Percentiles rank a stretch among this genome's conserved stretches.
phyloP scores from a whole-genome alignment of 2,888 invertebrate genomes.

The Cantharis rustica region DNA sequence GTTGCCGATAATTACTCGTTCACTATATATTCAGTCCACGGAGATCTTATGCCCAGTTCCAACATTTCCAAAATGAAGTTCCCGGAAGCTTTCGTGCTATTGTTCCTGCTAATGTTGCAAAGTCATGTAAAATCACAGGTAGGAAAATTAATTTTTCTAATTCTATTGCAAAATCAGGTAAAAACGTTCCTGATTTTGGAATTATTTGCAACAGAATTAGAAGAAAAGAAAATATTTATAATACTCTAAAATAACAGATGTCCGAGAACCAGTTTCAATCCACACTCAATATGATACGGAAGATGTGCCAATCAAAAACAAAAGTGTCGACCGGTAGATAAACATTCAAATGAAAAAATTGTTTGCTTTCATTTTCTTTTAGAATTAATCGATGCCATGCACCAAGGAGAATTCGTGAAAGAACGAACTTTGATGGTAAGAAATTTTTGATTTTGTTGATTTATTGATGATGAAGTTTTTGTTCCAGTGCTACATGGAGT shows the following conservation, averaged over 20 bases:
- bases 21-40: background rate
- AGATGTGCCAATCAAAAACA: background rate
- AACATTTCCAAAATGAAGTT: background rate
- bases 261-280: background rate
- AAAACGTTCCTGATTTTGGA: too few relatives aligned
- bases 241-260: background rate
- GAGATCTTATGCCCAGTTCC: background rate
- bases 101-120: background rate
- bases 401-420: conserved; percentile 36
- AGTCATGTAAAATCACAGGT: background rate
- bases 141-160: background rate
- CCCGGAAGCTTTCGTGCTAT: background rate
- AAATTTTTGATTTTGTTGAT: background rate
- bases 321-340: background rate
- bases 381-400: conserved; percentile 39
- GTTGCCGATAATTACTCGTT: background rate
- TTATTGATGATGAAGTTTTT: conserved; percentile 46
- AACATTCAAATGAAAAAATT: background rate
- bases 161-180: too few relatives aligned
- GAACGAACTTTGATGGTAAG: conserved; percentile 29
- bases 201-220: too few relatives aligned
- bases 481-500: conserved; percentile 58
- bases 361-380: background rate
- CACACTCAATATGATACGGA: background rate
- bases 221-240: too few relatives aligned